Percentiles rank a stretch among this genome's conserved stretches.
phyloP scores from a whole-genome alignment of 92 coral and sea anemone species.

The Micromussa lordhowensis region DNA sequence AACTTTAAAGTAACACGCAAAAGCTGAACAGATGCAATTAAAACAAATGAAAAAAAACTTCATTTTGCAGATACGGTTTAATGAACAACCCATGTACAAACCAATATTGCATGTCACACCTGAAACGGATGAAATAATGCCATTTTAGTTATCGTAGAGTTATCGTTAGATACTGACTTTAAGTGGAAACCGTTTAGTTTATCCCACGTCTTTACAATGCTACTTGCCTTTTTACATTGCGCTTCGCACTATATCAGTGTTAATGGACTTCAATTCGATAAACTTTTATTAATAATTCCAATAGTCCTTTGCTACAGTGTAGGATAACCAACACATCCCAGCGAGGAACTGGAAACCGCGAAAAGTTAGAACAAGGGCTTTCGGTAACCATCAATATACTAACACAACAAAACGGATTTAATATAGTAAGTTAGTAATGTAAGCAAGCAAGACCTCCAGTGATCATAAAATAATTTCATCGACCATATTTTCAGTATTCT shows the following conservation, averaged over 20 bases:
- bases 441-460: neutral
- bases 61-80: neutral
- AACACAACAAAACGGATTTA: neutral
- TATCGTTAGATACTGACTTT: neutral
- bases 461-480: neutral
- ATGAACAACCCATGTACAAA: neutral
- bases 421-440: neutral
- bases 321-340: neutral
- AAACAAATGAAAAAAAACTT: neutral
- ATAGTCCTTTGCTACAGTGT: neutral
- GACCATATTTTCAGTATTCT: neutral
- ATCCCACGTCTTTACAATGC: neutral
- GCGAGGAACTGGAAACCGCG: neutral
- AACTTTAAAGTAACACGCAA: too few relatives aligned
- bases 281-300: neutral
- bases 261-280: neutral
- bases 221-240: neutral
- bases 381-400: neutral
- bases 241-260: neutral
- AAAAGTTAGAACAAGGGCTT: neutral
- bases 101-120: too few relatives aligned
- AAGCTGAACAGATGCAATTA: too few relatives aligned
- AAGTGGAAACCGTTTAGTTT: neutral
- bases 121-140: neutral
- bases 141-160: neutral